Percentiles rank a stretch among this genome's conserved stretches.
phyloP scores from a whole-genome alignment of 2,113 vertebrate species.

The Mola mola region DNA sequence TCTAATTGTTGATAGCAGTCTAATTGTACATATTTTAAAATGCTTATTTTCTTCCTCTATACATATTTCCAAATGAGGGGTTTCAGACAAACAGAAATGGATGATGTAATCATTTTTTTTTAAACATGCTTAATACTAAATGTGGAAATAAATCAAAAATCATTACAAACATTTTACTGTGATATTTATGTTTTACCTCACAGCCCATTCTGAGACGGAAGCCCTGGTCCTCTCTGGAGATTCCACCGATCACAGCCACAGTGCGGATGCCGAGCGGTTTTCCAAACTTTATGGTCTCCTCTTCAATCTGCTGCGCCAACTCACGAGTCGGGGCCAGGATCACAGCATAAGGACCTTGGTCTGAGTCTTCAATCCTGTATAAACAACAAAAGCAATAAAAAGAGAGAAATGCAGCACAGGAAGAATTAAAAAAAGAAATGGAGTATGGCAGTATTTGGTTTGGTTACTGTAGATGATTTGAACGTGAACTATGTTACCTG shows the following conservation, averaged over 20 bases:
- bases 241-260: slow-evolving; percentile 96
- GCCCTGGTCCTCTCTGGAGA: slow-evolving; percentile 97
- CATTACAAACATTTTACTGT: too few species aligned
- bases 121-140: too few species aligned
- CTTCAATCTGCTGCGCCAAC: slow-evolving; percentile 98
- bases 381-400: neutral
- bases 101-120: too few species aligned
- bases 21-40: too few species aligned
- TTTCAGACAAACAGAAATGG: too few species aligned
- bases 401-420: neutral
- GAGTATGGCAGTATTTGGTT: neutral
- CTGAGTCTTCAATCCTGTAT: slow-evolving; percentile 94
- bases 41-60: too few species aligned
- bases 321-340: slow-evolving; percentile 97
- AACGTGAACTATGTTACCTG: slow-evolving; percentile 79
- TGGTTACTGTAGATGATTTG: neutral
- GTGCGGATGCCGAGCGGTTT: slow-evolving; percentile 96
- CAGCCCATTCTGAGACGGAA: slow-evolving; percentile 98
- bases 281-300: slow-evolving; percentile 98
- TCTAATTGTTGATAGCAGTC: too few species aligned
- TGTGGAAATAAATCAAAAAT: too few species aligned
- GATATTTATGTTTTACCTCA: slow-evolving; percentile 85
- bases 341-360: slow-evolving; percentile 97
- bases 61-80: too few species aligned
- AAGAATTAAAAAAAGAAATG: neutral